These are phyloP conservation scores for Phalloptychus januarius DNA, from an alignment of 2,797 vertebrate species.

Conservation along the genomic window DNA sequence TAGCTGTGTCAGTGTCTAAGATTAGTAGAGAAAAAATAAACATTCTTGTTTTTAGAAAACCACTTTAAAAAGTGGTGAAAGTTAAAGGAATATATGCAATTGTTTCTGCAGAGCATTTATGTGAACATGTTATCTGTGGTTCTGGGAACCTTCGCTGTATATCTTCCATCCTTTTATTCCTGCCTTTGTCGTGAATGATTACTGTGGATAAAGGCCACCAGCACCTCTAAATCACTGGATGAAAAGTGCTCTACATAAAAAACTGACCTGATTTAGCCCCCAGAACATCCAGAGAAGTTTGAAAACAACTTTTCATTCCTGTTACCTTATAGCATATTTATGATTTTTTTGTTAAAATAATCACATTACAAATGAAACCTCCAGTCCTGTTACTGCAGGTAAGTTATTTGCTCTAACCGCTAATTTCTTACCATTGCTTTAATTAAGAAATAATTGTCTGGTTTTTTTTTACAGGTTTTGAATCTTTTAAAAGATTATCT, in stretches of 20 bases:
- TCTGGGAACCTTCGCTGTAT: background rate
- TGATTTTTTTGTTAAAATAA: background rate
- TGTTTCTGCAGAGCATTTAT: background rate
- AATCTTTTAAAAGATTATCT: background rate
- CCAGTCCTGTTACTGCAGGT: background rate
- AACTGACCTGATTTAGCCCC: background rate
- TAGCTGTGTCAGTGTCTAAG: background rate
- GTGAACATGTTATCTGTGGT: background rate
- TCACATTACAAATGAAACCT: background rate
- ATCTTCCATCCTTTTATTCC: background rate
- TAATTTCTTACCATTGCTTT: background rate
- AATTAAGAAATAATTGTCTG: background rate
- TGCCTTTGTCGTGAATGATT: background rate
- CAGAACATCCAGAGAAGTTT: background rate
- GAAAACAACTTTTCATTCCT: background rate
- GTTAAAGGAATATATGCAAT: background rate
- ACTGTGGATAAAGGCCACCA: background rate
- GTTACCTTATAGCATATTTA: background rate
- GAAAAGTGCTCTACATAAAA: background rate
- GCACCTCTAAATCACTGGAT: background rate
- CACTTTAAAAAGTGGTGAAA: background rate
- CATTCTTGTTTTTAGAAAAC: too few species aligned
- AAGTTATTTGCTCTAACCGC: background rate
- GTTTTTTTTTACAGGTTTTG: background rate
- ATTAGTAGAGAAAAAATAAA: background rate